phyloP scores from a whole-genome alignment of 2,113 vertebrate genomes.

The Nibea coibor region DNA sequence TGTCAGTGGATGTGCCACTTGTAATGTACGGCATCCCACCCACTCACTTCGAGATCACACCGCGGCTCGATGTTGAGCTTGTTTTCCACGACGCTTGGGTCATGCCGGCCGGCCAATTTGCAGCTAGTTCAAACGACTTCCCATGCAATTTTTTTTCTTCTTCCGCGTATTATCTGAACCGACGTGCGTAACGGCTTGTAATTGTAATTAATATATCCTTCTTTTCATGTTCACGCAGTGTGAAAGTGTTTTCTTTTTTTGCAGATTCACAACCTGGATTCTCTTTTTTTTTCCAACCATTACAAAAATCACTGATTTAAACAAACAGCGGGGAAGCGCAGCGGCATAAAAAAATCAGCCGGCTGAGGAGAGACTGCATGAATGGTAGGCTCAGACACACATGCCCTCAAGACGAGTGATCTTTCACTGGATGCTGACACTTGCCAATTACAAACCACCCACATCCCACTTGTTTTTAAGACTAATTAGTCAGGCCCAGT shows the following conservation, averaged over 20 bases:
- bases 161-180: neutral
- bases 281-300: neutral
- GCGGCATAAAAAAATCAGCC: slow-evolving; percentile 30
- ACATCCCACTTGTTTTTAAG: slow-evolving; percentile 78
- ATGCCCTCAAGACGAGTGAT: slow-evolving; percentile 69
- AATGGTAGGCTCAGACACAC: slow-evolving; percentile 65
- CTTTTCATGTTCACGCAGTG: neutral
- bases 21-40: slow-evolving; percentile 56
- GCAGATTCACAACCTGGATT: neutral
- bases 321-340: slow-evolving; percentile 34
- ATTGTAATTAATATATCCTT: slow-evolving; percentile 8
- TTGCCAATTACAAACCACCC: slow-evolving; percentile 75
- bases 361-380: slow-evolving; percentile 43
- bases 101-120: slow-evolving; percentile 49
- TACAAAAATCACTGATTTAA: slow-evolving; percentile 1
- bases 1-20: slow-evolving; percentile 64
- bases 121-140: slow-evolving; percentile 46
- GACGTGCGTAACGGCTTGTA: neutral
- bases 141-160: neutral
- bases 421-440: slow-evolving; percentile 72
- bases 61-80: slow-evolving; percentile 25
- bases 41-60: slow-evolving; percentile 43
- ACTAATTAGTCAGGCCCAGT: slow-evolving; percentile 75
- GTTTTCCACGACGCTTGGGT: slow-evolving; percentile 37
- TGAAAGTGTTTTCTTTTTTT: neutral